Conservation (phyloP, 1,140 invertebrate species). For the Littorina saxatilis region DNA sequence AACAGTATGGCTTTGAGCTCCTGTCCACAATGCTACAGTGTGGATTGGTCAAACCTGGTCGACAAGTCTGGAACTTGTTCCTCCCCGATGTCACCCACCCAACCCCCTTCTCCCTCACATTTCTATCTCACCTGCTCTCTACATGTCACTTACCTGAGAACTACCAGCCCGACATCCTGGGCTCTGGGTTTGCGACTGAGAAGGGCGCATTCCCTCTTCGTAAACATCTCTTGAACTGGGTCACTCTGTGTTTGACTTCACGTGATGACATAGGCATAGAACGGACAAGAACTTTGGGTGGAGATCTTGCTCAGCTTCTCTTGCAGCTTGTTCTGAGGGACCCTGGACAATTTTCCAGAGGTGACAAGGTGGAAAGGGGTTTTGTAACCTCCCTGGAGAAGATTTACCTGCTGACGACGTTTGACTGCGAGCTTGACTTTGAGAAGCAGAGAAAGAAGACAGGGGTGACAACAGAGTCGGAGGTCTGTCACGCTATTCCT, state of each 20-base stretch:
- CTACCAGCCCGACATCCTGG: constrained; percentile 51
- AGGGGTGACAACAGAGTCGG: neutral
- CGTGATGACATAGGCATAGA: neutral
- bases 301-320: constrained; percentile 33
- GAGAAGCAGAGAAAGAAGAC: constrained; percentile 9
- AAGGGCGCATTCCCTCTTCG: constrained; percentile 47
- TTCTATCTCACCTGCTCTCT: constrained; percentile 42
- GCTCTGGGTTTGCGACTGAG: constrained; percentile 22
- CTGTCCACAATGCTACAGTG: constrained; percentile 47
- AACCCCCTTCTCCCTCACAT: constrained; percentile 43
- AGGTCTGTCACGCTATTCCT: constrained; percentile 27
- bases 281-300: neutral
- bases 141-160: constrained; percentile 50
- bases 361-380: neutral
- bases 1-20: constrained; percentile 45
- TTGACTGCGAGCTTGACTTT: constrained; percentile 38
- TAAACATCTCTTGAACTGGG: constrained; percentile 56
- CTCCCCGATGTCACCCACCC: constrained; percentile 45
- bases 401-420: constrained; percentile 44
- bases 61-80: constrained; percentile 61
- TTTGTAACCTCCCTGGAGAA: constrained; percentile 45
- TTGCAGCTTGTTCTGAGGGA: constrained; percentile 42
- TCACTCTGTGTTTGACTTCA: constrained; percentile 41
- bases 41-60: constrained; percentile 34
- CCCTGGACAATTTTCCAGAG: neutral